Conservation (phyloP, 2,113 vertebrate species). For the Mobula hypostoma region DNA sequence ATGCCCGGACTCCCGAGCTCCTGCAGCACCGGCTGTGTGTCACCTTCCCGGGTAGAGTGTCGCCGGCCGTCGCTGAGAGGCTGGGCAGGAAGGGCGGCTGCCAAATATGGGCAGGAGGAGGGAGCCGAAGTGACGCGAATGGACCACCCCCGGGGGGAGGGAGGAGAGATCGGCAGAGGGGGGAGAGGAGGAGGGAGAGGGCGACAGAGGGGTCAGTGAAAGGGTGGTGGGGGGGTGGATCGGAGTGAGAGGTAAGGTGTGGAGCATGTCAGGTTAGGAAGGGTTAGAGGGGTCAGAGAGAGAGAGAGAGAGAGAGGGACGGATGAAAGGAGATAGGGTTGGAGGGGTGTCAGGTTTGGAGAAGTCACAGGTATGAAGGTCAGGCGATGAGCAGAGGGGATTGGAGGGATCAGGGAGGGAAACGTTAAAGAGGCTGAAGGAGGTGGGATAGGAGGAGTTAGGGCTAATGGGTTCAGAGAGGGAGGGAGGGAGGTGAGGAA, state of each 20-base stretch:
- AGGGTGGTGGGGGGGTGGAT: no score
- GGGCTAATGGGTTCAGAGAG: no score
- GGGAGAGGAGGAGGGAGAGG: no score
- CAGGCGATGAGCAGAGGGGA: not conserved
- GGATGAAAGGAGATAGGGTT: no score
- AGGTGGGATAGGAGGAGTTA: no score
- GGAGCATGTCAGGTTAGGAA: no score
- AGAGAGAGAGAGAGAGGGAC: no score
- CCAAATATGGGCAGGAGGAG: conserved; percentile 44
- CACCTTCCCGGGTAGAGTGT: conserved; percentile 37
- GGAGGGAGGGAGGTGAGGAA: not conserved
- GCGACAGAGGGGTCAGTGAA: no score
- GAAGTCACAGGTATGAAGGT: not conserved
- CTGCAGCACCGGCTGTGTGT: not conserved
- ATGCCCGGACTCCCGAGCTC: conserved; percentile 37
- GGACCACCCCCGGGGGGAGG: not conserved
- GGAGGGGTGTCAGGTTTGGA: no score
- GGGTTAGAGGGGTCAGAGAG: no score
- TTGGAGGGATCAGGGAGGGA: not conserved
- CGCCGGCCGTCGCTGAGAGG: not conserved
- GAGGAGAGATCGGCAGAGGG: not conserved
- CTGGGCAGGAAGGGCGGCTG: conserved; percentile 2
- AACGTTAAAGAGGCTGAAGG: no score
- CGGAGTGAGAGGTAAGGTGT: no score
- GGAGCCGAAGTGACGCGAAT: not conserved